Evolutionary conservation across 2,888 invertebrate species (phyloP), one percentile per base, ranked within the genome.

Genomic region (Scrobipalpa costella): DNA sequence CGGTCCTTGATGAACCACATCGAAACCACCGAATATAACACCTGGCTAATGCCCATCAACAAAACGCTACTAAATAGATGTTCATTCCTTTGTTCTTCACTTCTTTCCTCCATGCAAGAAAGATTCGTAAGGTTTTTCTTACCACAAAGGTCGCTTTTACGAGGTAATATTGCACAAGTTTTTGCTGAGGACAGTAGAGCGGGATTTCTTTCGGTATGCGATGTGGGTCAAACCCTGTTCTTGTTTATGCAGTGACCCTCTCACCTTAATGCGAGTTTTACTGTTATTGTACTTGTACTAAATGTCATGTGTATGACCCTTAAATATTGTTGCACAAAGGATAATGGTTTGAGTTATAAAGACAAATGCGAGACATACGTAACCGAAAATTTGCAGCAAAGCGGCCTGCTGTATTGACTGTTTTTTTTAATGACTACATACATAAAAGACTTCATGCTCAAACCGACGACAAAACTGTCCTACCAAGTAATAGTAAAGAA

Each of bases 131-230:
- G 66, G 64, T 58, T 62, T 71, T 71, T 71, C 76, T 66, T 73
- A 73, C 73, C 75, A 78, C 11, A 78, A 80, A 80, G 75, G 76
- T 75, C 77, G 77, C 77, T 75, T 78, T 79, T 78, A 76, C 74
- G 47, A 73, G 73, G 73, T 78, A 77, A 52, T 77, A 78, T 80
- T 75, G 75, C 74, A 68, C 74, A 83, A 82, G 76, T 82, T 86
- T 79, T 77, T 72, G 82, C 84, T 85, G 86, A 86, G 84, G 82
- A 79, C 79, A 78, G 79, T 75, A 79, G 77, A 77, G 75, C 77
- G 71, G 69, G 73, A 74, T 74, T 77, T 78, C 77, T 79, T 81
- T 79, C 73, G 73, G 73, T 21, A 0, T 71, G 73, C 69, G 78
- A 85, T 85, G 77, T 82, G 78, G 85, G 85, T 84, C 84, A 82